Evolutionary conservation across 53 echinoderm and acorn worm species (phyloP).

Genomic region (Paelopatides confundens): DNA sequence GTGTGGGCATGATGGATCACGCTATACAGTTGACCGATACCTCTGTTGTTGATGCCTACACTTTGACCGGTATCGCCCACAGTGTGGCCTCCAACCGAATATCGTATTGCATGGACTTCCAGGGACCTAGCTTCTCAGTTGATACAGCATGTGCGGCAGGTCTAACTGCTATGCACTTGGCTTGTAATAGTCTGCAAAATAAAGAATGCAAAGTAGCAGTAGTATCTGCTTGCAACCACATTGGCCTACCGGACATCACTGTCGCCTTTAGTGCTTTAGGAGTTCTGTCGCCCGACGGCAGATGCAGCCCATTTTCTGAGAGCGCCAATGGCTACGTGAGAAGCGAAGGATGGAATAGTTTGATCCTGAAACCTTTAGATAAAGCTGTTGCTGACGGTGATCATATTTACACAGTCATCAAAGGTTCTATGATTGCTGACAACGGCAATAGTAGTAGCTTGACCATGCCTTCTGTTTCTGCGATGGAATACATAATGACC

Average conservation of each 20-base stretch:
- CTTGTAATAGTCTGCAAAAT: slow-evolving; percentile 88
- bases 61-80: slow-evolving; percentile 80
- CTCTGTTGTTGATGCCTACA: slow-evolving; percentile 81
- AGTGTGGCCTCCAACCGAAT: slow-evolving; percentile 79
- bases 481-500: slow-evolving; percentile 82
- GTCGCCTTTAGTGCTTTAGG: slow-evolving; percentile 97
- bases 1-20: slow-evolving; percentile 88
- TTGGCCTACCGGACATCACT: slow-evolving; percentile 86
- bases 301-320: slow-evolving; percentile 92
- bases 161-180: slow-evolving; percentile 90
- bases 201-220: slow-evolving; percentile 86
- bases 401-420: slow-evolving; percentile 89
- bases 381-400: slow-evolving; percentile 82
- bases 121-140: slow-evolving; percentile 84
- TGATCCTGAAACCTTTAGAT: slow-evolving; percentile 87
- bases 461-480: slow-evolving; percentile 92
- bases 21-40: slow-evolving; percentile 67
- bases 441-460: slow-evolving; percentile 90
- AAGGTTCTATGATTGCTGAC: slow-evolving; percentile 84
- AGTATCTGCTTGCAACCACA: slow-evolving; percentile 78
- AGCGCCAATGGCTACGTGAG: slow-evolving; percentile 95
- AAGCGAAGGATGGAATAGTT: slow-evolving; percentile 90
- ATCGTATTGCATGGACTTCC: slow-evolving; percentile 86
- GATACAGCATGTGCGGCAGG: slow-evolving; percentile 97
- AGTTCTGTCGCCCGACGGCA: slow-evolving; percentile 91